A percentile compares a stretch with the other conserved stretches of the same genome.
phyloP scores from a whole-genome alignment of 2,797 vertebrate genomes.

The Poecilia picta region DNA sequence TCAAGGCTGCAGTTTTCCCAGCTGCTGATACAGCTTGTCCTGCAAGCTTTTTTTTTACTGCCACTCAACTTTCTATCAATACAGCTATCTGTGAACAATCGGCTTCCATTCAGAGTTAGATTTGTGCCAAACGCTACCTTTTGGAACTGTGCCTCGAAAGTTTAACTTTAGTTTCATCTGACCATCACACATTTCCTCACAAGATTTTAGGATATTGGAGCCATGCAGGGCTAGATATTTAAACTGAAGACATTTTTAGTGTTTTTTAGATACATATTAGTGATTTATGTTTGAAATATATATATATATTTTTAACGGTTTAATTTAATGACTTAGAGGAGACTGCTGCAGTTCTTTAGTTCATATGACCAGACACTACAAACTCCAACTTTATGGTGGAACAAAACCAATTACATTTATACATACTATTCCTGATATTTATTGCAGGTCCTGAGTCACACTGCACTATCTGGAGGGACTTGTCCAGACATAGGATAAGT shows the following conservation, averaged over 20 bases:
- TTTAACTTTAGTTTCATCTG: neutral
- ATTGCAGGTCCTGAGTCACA: neutral
- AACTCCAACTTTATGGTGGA: neutral
- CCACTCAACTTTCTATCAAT: neutral
- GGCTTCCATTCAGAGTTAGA: neutral
- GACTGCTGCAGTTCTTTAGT: neutral
- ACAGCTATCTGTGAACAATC: neutral
- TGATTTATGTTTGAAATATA: neutral
- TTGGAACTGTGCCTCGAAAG: neutral
- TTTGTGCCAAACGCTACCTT: neutral
- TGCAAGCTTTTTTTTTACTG: neutral
- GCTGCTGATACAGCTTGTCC: neutral
- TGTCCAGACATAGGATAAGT: constrained; percentile 15
- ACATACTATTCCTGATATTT: neutral
- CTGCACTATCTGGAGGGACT: neutral
- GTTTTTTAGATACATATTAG: neutral
- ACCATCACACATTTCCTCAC: neutral
- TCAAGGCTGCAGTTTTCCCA: neutral
- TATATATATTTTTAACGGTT: too few species aligned
- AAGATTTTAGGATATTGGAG: neutral
- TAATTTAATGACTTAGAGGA: neutral
- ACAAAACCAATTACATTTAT: neutral
- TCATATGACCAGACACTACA: neutral
- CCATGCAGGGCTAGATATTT: neutral
- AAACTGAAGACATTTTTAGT: neutral